Evolutionary conservation across 2,797 vertebrate species (phyloP).

Genomic region (Knipowitschia caucasica): DNA sequence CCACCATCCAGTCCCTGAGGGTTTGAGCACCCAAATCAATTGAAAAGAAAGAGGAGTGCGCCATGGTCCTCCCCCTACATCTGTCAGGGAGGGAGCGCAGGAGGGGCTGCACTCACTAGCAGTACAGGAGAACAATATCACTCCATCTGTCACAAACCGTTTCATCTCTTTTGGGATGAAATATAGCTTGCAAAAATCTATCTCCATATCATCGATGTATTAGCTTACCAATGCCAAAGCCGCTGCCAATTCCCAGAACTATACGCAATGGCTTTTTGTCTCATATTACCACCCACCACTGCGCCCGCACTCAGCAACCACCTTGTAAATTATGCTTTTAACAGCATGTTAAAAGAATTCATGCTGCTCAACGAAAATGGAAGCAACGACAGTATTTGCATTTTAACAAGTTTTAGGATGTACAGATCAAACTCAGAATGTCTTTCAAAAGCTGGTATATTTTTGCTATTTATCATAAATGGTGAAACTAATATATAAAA

Average conservation of each 20-base stretch:
- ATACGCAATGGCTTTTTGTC: slow-evolving; percentile 52
- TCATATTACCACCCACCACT: slow-evolving; percentile 61
- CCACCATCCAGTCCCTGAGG: slow-evolving; percentile 66
- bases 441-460: slow-evolving; percentile 25
- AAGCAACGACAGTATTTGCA: slow-evolving; percentile 51
- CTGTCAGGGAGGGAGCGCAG: slow-evolving; percentile 76
- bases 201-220: slow-evolving; percentile 63
- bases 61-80: slow-evolving; percentile 78
- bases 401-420: slow-evolving; percentile 42
- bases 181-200: slow-evolving; percentile 69
- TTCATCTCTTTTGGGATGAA: slow-evolving; percentile 74
- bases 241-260: slow-evolving; percentile 57
- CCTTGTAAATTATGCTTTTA: slow-evolving; percentile 64
- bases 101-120: slow-evolving; percentile 67
- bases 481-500: no score
- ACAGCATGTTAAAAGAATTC: slow-evolving; percentile 48
- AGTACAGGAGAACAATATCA: slow-evolving; percentile 74
- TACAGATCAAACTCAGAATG: slow-evolving; percentile 38
- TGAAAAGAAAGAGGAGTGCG: slow-evolving; percentile 75
- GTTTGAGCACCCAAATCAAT: slow-evolving; percentile 81
- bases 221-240: slow-evolving; percentile 58
- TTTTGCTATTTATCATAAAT: no score
- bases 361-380: slow-evolving; percentile 61
- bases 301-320: slow-evolving; percentile 51
- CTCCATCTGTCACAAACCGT: slow-evolving; percentile 81